Conservation (phyloP, 2,113 vertebrate species). For the Hucho hucho region DNA sequence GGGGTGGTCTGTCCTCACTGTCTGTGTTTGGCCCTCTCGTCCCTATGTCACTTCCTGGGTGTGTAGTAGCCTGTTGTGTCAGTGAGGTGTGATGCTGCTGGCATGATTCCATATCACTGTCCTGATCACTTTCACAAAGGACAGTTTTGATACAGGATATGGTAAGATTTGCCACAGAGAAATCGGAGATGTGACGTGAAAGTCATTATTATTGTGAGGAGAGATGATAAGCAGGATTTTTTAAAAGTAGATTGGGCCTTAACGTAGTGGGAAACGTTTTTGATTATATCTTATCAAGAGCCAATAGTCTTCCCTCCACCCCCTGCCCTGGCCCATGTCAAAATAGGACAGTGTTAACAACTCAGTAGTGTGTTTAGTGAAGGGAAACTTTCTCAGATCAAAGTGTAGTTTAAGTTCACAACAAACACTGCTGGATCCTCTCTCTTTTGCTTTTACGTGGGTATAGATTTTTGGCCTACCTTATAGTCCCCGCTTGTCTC, state of each 20-base stretch:
- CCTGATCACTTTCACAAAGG: not conserved
- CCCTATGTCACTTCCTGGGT: not conserved
- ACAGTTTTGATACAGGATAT: not conserved
- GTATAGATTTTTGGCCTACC: not conserved
- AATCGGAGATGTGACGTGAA: too few species aligned
- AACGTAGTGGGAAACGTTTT: too few species aligned
- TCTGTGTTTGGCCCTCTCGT: not conserved
- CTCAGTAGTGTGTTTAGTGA: conserved; percentile 7
- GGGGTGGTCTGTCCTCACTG: not conserved
- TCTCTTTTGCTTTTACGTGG: not conserved
- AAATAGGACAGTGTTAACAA: not conserved
- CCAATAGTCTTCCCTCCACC: not conserved
- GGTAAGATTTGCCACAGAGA: not conserved
- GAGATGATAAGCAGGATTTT: too few species aligned
- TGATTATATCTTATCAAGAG: too few species aligned
- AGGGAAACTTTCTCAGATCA: conserved; percentile 16
- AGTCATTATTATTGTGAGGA: too few species aligned
- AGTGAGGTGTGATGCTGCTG: not conserved
- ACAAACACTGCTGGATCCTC: not conserved
- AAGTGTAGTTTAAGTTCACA: conserved; percentile 27
- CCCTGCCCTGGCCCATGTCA: not conserved
- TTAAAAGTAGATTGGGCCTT: too few species aligned
- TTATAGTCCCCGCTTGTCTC: not conserved
- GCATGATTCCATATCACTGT: not conserved
- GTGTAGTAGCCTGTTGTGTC: not conserved